Evolutionary conservation across 2,113 vertebrate species (phyloP).

Genomic region (Chaetops frenatus): DNA sequence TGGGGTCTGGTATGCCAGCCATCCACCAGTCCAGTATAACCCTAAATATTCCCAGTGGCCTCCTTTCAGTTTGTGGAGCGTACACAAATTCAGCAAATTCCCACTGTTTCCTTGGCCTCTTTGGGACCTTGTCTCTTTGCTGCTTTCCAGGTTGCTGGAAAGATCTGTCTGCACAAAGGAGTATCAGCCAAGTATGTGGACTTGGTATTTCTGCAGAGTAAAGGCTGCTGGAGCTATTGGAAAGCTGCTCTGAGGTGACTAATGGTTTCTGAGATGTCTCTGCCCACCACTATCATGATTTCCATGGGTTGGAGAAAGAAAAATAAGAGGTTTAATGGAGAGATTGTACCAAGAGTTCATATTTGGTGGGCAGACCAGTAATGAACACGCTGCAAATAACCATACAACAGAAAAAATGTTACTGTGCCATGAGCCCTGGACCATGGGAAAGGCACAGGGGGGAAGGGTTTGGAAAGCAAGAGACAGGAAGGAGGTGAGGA

Average conservation of each 20-base stretch:
- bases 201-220: neutral
- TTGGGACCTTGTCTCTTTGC: neutral
- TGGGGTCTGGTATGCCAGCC: neutral
- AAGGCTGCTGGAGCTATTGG: neutral
- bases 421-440: neutral
- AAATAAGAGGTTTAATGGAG: neutral
- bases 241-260: constrained; percentile 8
- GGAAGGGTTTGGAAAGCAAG: neutral
- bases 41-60: neutral
- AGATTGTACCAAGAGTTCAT: neutral
- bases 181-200: neutral
- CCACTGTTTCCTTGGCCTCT: neutral
- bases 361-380: neutral
- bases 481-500: neutral
- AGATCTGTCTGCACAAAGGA: constrained; percentile 37
- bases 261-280: constrained; percentile 9
- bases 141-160: neutral
- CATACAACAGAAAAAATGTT: neutral
- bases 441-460: neutral
- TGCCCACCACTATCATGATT: neutral
- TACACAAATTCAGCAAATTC: neutral
- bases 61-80: neutral
- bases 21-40: neutral
- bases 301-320: neutral
- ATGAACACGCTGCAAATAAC: neutral